Percentiles rank a stretch among this genome's conserved stretches.
Conservation (phyloP, 1,140 invertebrate genomes). For the Pygmarrhopalites habei region DNA sequence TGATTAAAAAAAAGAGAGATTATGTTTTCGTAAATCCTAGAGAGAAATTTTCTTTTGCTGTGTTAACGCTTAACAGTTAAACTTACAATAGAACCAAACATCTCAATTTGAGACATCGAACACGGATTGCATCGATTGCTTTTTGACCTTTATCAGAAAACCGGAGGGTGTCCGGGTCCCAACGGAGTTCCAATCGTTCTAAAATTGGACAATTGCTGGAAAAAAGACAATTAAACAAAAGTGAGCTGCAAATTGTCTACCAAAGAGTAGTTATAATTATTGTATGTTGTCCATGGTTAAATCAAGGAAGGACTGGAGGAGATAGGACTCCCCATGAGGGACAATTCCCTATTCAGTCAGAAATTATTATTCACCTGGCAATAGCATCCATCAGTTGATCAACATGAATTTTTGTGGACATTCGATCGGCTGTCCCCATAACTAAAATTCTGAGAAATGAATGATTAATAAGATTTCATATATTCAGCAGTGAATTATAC, state of each 20-base stretch:
- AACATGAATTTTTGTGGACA: constrained; percentile 92
- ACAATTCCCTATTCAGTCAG: too few relatives aligned
- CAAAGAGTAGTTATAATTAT: too few relatives aligned
- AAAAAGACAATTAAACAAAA: too few relatives aligned
- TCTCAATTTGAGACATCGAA: constrained; percentile 76
- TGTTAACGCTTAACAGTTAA: too few relatives aligned
- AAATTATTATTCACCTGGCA: too few relatives aligned
- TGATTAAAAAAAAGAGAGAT: constrained; percentile 51
- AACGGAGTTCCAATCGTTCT: constrained; percentile 86
- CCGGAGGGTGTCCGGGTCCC: constrained; percentile 96
- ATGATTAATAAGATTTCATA: neutral
- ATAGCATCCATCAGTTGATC: constrained; percentile 97
- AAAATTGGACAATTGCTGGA: constrained; percentile 84
- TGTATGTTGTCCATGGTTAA: too few relatives aligned
- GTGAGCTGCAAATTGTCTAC: too few relatives aligned
- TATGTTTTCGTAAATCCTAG: too few relatives aligned
- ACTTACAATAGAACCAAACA: constrained; percentile 73
- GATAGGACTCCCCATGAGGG: too few relatives aligned
- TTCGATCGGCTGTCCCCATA: constrained; percentile 92
- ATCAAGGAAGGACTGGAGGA: too few relatives aligned
- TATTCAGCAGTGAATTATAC: neutral
- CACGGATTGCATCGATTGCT: constrained; percentile 80
- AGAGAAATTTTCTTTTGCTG: too few relatives aligned
- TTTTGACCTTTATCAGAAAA: constrained; percentile 99
- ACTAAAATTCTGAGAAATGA: constrained; percentile 69